These are phyloP conservation scores for Emmelina monodactyla DNA, from an alignment of 2,888 invertebrate species.

Conservation along the genomic window DNA sequence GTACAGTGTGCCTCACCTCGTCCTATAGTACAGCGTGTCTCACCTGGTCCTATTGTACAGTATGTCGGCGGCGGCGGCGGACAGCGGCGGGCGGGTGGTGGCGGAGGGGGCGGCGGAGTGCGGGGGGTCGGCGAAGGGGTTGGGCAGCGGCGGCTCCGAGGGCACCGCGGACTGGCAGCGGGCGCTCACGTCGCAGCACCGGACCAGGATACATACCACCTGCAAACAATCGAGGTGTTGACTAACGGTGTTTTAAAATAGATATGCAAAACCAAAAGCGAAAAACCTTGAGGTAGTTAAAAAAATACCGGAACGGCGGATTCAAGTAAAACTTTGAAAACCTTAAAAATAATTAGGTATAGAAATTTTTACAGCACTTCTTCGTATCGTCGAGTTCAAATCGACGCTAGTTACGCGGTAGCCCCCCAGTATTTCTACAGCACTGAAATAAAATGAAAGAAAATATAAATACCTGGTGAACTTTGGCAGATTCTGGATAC, in stretches of 20 bases:
- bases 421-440: no score
- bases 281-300: no score
- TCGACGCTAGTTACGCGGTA: no score
- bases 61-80: conserved; percentile 76
- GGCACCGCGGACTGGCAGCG: conserved; percentile 67
- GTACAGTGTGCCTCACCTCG: no score
- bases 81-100: conserved; percentile 33
- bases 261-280: no score
- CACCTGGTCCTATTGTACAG: conserved; percentile 83
- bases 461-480: conserved; percentile 79
- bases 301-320: neutral
- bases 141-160: conserved; percentile 61
- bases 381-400: no score
- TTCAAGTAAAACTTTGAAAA: no score
- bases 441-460: no score
- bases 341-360: no score
- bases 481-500: conserved; percentile 91
- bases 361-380: no score
- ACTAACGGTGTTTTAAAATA: no score
- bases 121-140: conserved; percentile 80
- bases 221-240: no score
- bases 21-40: conserved; percentile 17
- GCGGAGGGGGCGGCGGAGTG: conserved; percentile 16
- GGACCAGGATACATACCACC: conserved; percentile 85
- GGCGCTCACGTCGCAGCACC: conserved; percentile 88